Base-by-base conservation (phyloP, 1,140 invertebrate species). In the Aphaenogaster floridana region DNA sequence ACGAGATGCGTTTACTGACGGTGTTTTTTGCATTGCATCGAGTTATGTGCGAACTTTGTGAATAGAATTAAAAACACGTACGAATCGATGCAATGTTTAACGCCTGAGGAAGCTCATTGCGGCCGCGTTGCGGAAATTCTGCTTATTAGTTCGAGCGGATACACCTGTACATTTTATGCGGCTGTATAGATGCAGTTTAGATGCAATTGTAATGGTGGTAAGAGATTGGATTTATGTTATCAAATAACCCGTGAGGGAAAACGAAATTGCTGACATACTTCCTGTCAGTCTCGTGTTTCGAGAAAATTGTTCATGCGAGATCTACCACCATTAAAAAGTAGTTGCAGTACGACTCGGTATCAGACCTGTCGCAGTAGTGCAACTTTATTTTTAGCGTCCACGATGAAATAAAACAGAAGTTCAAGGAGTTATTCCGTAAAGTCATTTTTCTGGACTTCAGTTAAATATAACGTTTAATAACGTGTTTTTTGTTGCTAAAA, bases 121-220 rank as follows among this genome's bases (percentile, higher is more conserved):
- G 54, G 64, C 17, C 52, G 39, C 79, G 78, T 8, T 48, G 86
- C 54, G 48, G 28, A 86, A 78, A 74, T 86, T 72, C 50, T 88
- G 90, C 88, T 91, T 91, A 13, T 91, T 91, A n/a, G 78, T 89
- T 91, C 90, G 90, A 91, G 90, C 90, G 90, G 81, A 89, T 89
- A 91, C 89, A 69, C 71, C 69, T 80, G 59, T 89, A 77, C 63
- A 86, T 88, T 86, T 59, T 81, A 81, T 71, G 64, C 54, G 36
- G 79, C 77, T 86, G 61, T 79, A 69, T 69, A 86, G 74, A 78
- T 78, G 83, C 72, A 86, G 7, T 79, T 84, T 90, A 90, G 79
- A 77, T 63, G 57, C 21, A 81, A 86, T 72, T 71, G 42, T 86
- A 86, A 86, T 71, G 79, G 76, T 90, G 89, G 89, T 90, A 86